Evolutionary conservation across 2,113 vertebrate genomes (phyloP).

Genomic region (Cranoglanis bouderius): DNA sequence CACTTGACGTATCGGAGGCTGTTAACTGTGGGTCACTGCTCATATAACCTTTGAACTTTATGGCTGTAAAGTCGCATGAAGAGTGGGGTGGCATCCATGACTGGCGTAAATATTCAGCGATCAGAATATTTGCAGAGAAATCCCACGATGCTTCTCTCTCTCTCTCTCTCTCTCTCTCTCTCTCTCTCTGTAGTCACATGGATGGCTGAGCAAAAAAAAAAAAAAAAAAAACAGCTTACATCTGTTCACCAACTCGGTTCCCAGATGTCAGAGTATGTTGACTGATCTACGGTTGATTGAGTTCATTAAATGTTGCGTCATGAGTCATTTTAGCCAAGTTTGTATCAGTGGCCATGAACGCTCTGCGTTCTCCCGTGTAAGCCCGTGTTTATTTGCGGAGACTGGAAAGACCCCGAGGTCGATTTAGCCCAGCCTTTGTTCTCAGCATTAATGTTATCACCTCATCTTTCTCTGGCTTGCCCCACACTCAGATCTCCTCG

Average conservation of each 20-base stretch:
- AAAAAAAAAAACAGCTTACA: neutral
- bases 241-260: conserved; percentile 25
- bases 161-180: neutral
- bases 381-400: conserved; percentile 66
- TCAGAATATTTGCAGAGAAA: conserved; percentile 14
- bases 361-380: conserved; percentile 68
- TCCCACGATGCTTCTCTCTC: neutral
- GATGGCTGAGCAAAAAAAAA: neutral
- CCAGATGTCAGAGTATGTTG: conserved; percentile 48
- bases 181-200: conserved; percentile 4
- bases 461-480: conserved; percentile 50
- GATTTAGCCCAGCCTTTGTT: conserved; percentile 34
- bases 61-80: neutral
- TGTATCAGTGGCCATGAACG: conserved; percentile 63
- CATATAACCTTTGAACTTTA: neutral
- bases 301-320: conserved; percentile 52
- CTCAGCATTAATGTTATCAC: conserved; percentile 56
- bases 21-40: neutral
- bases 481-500: conserved; percentile 42
- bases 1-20: neutral
- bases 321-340: conserved; percentile 62
- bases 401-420: conserved; percentile 47
- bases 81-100: neutral
- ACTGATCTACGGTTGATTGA: conserved; percentile 61
- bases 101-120: neutral